Base-by-base conservation (phyloP, 2,888 invertebrate genomes). In the Tortricodes alternella region DNA sequence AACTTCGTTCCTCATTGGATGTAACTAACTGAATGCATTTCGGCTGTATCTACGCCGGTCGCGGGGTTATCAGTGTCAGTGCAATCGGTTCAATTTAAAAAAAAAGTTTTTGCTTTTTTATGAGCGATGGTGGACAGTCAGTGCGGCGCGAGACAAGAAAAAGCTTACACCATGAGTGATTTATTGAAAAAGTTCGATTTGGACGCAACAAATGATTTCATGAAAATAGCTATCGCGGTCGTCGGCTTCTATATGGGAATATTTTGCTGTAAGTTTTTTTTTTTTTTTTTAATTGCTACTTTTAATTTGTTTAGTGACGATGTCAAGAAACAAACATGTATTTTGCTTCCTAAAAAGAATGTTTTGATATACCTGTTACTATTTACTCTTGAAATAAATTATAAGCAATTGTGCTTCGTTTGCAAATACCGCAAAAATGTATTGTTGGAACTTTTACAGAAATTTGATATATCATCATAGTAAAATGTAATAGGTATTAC, bases 131-230 rank as follows among this genome's bases (percentile, higher is more conserved):
- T 83, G 61, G 82, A 89, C 70, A 80, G 67, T 68, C 82, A 87
- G 84, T 90, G 89, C 61, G 80, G 70, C 61, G 81, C 82, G 58
- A 65, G 83, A 62, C 78, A 79, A 46, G 78, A 83, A 65, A 89
- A 84, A 74, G 80, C 83, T 61, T 86, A 81, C 85, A 88, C 89
- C 74, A 89, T 89, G 89, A 89, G 89, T 83, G 88, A 89, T 68
- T 62, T 89, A 43, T 73, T 88, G 71, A 86, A 85, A 70, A 89
- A 81, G 63, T 82, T 88, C 39, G 81, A 88, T 64, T 72, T 79
- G 38, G 84, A 87, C 32, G 76, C 80, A 1, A 81, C 79, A 15
- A 85, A 82, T 63, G 88, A 89, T 68, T 74, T 83, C 59, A 80
- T 85, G 27, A 83, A 89, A 64, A 67, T 86, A 16, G 76, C 76